Evolutionary conservation across 2,113 vertebrate genomes (phyloP), one percentile per base, ranked within the genome.

Genomic region (Grus americana): DNA sequence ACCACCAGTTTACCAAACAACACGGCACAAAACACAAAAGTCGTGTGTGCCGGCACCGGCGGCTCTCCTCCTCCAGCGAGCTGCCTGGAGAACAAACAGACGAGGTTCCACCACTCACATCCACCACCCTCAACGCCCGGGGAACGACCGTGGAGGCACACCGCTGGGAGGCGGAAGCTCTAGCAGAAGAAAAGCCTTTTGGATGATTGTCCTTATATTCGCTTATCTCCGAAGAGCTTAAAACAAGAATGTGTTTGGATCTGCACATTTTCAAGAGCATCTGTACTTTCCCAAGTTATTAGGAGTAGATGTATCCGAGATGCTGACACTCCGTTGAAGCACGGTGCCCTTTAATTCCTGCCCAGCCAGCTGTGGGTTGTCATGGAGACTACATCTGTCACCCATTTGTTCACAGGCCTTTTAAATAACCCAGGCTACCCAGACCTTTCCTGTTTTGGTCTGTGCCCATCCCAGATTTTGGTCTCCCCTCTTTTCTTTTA

Each of bases 321-420:
- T 74, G 92, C 94, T 92, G 93, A 68, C 73, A 58, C 79, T 90
- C 70, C 26, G 13, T 10, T 68, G 80, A 88, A 86, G 76, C 83
- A 74, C 12, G 1, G 36, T 71, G 88, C 70, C 82, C 92, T 95
- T 93, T 86, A 90, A 73, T 84, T 85, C 40, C 81, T 88, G 70
- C 74, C 90, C 57, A 68, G 82, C 79, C 96, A 98, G 95, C 90
- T 96, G 94, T 94, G 79, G n/a, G 92, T 96, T 49, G 38, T 73
- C 95, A 96, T 90, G 95, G 88, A 94, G 36, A 95, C 72, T 44
- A 74, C 92, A 91, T 91, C 92, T 97, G 97, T 50, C 93, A 82
- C 83, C 68, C 66, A 24, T 58, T 92, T 87, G 26, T 88, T 68
- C 85, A 44, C 30, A 49, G 54, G 27, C 68, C 68, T 86, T 76